Evolutionary conservation across 2,888 invertebrate genomes (phyloP), one percentile per base, ranked within the genome.

Genomic region (Notodonta dromedarius): DNA sequence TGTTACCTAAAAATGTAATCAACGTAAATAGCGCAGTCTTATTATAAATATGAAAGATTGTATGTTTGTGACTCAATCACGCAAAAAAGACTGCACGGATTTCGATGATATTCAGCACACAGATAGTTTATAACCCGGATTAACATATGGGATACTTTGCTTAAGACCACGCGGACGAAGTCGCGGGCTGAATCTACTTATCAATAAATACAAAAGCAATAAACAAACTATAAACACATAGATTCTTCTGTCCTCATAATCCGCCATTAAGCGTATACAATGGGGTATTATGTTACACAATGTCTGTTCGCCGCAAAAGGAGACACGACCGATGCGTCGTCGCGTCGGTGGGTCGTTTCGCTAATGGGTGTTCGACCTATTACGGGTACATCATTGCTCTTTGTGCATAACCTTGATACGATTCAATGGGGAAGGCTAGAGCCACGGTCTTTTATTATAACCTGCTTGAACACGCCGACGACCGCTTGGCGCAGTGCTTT

Each of bases 231-330:
- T 32, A 32, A 51, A 52, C 54, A 11, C 35, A 35, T 11, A 9
- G 24, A 24, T 24, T 7, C 52, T 35, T 35, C 35, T 4, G 54
- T 56, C 67, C 62, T 60, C 61, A 70, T 62, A 59, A 68, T 65
- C 61, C n/a, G 53, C 61, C 54, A 56, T 57, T 44, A 39, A 16
- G 3, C 58, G 56, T 50, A 2, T 24, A 70, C 70, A 70, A 70
- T 70, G 8, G 71, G 13, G 42, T 65, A 70, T 71, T 70, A 70
- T 32, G 35, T 24, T 59, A 50, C 53, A 24, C 39, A n/a, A 70
- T 39, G 60, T 52, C 8, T 32, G 52, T 32, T 2, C n/a, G 12
- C 52, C 24, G 13, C 52, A 52, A 13, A 52, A 52, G 52, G 52
- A 32, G 13, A 32, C 12, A 11, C 52, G 9, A 32, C 24, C 32